These are phyloP conservation scores for Lutjanus campechanus DNA, from an alignment of 2,797 vertebrate species.

Conservation along the genomic window DNA sequence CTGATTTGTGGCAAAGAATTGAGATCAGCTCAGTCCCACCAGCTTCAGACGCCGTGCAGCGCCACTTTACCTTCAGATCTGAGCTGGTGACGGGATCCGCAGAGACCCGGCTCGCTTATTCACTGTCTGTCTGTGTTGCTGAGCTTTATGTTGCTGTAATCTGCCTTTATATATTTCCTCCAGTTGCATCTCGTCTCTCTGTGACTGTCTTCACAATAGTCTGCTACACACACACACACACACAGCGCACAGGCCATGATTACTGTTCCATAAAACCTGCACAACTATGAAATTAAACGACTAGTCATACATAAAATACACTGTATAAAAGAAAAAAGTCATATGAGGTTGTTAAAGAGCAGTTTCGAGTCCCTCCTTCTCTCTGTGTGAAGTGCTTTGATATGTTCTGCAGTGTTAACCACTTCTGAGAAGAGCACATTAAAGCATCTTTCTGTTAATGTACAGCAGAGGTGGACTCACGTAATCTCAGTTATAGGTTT, in stretches of 20 bases:
- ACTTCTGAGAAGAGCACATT: neutral
- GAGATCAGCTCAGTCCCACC: constrained; percentile 27
- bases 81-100: constrained; percentile 28
- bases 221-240: neutral
- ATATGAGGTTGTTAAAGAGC: neutral
- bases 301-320: neutral
- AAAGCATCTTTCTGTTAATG: neutral
- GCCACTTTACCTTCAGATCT: constrained; percentile 32
- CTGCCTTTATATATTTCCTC: neutral
- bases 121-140: constrained; percentile 19
- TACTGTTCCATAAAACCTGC: neutral
- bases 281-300: neutral
- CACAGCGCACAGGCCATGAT: neutral
- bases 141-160: neutral
- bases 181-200: neutral
- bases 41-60: constrained; percentile 15
- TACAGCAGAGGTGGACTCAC: neutral
- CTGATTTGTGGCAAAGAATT: constrained; percentile 32
- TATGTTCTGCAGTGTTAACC: neutral
- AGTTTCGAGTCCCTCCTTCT: neutral
- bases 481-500: neutral
- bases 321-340: neutral
- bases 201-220: neutral
- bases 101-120: constrained; percentile 29
- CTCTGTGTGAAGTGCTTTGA: neutral